Conservation (phyloP, 2,888 invertebrate species). For the Artemia sinica region DNA sequence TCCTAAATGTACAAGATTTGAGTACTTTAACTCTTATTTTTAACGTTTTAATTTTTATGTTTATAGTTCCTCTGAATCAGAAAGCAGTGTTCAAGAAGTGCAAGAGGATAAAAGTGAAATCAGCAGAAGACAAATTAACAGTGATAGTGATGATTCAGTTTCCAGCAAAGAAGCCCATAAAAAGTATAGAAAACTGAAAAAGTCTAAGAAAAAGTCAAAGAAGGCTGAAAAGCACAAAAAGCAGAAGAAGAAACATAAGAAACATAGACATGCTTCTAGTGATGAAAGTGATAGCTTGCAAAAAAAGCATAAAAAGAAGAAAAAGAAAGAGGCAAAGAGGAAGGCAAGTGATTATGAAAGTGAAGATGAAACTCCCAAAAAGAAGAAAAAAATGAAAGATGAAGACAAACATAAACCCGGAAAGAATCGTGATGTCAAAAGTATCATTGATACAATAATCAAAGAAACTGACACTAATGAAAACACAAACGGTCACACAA, state of each 20-base stretch:
- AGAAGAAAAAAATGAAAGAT: constrained; percentile 5
- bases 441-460: neutral
- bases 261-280: constrained; percentile 36
- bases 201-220: neutral
- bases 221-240: constrained; percentile 7
- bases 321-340: constrained; percentile 34
- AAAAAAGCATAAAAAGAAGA: constrained; percentile 31
- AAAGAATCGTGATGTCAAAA: constrained; percentile 5
- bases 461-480: constrained; percentile 23
- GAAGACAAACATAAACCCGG: neutral
- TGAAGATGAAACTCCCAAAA: constrained; percentile 7
- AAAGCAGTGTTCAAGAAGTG: constrained; percentile 3
- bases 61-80: neutral
- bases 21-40: too few relatives aligned
- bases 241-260: constrained; percentile 38
- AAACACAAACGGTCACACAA: neutral
- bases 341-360: constrained; percentile 28
- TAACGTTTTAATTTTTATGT: too few relatives aligned
- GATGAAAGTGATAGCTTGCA: constrained; percentile 6
- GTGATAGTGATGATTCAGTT: neutral
- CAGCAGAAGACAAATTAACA: neutral
- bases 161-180: neutral
- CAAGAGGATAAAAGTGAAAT: neutral
- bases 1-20: too few relatives aligned
- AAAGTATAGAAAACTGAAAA: neutral